Percentiles rank a stretch among this genome's conserved stretches.
Evolutionary conservation across 2,888 invertebrate species (phyloP).

Genomic region (Itoplectis maculator): DNA sequence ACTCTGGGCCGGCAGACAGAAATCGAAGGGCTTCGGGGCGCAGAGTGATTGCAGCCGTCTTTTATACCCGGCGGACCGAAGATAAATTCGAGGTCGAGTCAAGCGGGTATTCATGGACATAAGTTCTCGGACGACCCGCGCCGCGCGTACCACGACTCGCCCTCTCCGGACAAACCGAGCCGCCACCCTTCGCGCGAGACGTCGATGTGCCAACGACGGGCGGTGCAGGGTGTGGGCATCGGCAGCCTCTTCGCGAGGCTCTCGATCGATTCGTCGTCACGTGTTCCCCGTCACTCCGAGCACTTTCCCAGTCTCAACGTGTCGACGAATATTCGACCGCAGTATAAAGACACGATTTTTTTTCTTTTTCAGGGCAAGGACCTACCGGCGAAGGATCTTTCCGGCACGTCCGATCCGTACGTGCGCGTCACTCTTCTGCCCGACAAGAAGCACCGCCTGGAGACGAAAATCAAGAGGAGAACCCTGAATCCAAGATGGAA

Average conservation of each 20-base stretch:
- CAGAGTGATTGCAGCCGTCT: conserved; percentile 44
- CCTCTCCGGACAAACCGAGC: background rate
- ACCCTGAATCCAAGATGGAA: conserved; percentile 97
- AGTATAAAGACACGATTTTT: conserved; percentile 2
- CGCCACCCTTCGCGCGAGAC: background rate
- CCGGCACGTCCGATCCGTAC: conserved; percentile 96
- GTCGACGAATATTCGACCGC: background rate
- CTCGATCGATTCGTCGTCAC: conserved; percentile 24
- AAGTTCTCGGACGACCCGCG: conserved; percentile 30
- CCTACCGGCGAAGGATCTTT: conserved; percentile 96
- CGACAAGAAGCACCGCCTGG: conserved; percentile 96
- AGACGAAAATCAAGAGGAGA: conserved; percentile 96
- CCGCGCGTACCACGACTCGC: background rate
- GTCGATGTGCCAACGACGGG: conserved; percentile 10
- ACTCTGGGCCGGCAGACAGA: conserved; percentile 37
- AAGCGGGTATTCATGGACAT: conserved; percentile 50
- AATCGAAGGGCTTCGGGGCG: conserved; percentile 1
- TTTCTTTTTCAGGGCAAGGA: conserved; percentile 91
- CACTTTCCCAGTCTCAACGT: background rate
- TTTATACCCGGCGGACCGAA: conserved; percentile 44
- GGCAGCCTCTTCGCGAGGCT: background rate
- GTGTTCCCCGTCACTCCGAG: background rate
- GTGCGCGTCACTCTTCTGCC: conserved; percentile 95
- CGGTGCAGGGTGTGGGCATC: background rate
- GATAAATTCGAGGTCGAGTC: conserved; percentile 53